These are phyloP conservation scores for Helicoverpa assulta DNA, from an alignment of 2,888 invertebrate species.

Conservation along the genomic window DNA sequence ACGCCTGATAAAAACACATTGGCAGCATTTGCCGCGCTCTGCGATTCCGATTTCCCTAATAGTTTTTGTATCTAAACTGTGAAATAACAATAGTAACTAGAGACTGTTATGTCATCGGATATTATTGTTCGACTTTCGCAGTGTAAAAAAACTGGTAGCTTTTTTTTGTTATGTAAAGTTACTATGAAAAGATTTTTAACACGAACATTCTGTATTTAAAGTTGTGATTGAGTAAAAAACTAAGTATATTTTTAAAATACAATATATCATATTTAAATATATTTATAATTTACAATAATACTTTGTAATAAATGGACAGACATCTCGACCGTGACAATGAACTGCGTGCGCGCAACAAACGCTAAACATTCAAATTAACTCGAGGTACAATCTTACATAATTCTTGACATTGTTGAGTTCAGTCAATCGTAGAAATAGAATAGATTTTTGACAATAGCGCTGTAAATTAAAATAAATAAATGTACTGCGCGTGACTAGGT, in stretches of 20 bases:
- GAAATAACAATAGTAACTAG: conserved; percentile 31
- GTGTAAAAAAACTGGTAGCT: conserved; percentile 18
- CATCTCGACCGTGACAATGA: conserved; percentile 71
- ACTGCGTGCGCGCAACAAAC: conserved; percentile 56
- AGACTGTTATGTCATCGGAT: conserved; percentile 39
- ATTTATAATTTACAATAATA: conserved; percentile 21
- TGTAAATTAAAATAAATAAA: not conserved
- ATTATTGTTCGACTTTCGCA: conserved; percentile 35
- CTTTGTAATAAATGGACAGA: conserved; percentile 39
- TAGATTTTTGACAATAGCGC: conserved; percentile 22
- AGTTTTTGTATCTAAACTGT: conserved; percentile 28
- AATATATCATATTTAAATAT: conserved; percentile 11
- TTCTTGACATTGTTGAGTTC: conserved; percentile 44
- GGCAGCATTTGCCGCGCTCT: conserved; percentile 22
- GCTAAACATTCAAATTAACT: conserved; percentile 60
- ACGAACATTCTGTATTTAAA: not conserved
- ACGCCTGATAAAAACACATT: conserved; percentile 6
- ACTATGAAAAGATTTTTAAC: not conserved
- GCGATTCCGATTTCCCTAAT: conserved; percentile 34
- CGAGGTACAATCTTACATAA: conserved; percentile 34
- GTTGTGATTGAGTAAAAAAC: not conserved
- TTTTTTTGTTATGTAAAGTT: conserved; percentile 25
- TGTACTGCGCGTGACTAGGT: not conserved
- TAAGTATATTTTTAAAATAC: not conserved
- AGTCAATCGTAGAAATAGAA: conserved; percentile 32